Base-by-base conservation (phyloP, 2,113 vertebrate species). In the Athene noctua region DNA sequence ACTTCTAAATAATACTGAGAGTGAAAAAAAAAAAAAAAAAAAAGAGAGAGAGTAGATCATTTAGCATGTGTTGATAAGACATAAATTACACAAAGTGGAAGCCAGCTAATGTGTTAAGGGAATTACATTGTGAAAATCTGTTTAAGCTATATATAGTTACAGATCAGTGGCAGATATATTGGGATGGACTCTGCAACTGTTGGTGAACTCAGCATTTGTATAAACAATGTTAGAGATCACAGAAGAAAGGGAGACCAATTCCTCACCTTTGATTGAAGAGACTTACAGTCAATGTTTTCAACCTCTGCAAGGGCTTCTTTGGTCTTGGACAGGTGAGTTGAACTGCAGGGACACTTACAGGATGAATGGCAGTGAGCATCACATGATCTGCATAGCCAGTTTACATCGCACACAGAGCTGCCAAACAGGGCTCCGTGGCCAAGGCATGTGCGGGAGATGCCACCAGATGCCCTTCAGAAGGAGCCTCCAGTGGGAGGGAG, bases 371-470 rank as follows among this genome's bases (percentile, higher is more conserved):
- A 57, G 4, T 30, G 57, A 81, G 51, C 11, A 11, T 6, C n/a
- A 34, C 6, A 5, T 11, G 21, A 75, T 13, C 20, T 23, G 29
- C 51, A 51, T 2, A 57, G 61, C 3, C 13, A 2, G 34, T n/a
- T 42, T n/a, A 59, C 38, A 51, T 13, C 3, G 3, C 3, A 36
- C 15, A 44, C 12, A 21, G 0, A 66, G 17, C 32, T 70, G 44
- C 34, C 22, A 52, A 46, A 81, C 25, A 7, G 2, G 6, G 27
- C 40, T 70, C n/a, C 40, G 21, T 0, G 1, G 10, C 17, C 74
- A 89, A 36, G 0, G 0, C 10, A 9, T 1, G 2, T 2, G 11
- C 0, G 1, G 42, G 30, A 66, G 11, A 58, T 15, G 19, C 4
- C 44, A 57, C 73, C 44, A 63, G 10, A 15, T 1, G 0, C 6